Percentiles rank a stretch among this genome's conserved stretches.
phyloP scores from a whole-genome alignment of 2,113 vertebrate species.

The Mormoops blainvillei region DNA sequence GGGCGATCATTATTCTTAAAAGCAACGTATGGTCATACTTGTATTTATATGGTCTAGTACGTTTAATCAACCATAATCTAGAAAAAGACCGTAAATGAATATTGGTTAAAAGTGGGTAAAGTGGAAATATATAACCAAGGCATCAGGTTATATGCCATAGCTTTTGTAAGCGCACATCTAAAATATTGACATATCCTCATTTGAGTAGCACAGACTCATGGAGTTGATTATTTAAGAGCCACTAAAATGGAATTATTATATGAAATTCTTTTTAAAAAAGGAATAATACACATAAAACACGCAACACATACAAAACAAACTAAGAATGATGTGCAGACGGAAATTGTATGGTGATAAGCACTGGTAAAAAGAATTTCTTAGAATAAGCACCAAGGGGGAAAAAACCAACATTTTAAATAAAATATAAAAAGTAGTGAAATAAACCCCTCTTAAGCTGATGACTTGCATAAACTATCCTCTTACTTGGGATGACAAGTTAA shows the following conservation, averaged over 20 bases:
- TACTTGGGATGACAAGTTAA: neutral
- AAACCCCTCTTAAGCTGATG: neutral
- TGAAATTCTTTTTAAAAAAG: neutral
- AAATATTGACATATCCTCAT: constrained; percentile 57
- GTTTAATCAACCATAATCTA: constrained; percentile 60
- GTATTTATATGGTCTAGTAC: constrained; percentile 31
- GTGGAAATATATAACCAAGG: constrained; percentile 11
- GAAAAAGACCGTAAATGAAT: constrained; percentile 44
- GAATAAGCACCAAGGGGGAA: neutral
- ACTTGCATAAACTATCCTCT: neutral
- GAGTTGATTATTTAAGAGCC: constrained; percentile 37
- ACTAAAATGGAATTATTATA: constrained; percentile 28
- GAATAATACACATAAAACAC: neutral
- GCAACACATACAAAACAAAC: constrained; percentile 33
- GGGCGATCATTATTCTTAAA: constrained; percentile 70
- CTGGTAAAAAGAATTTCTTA: constrained; percentile 26
- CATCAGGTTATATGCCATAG: constrained; percentile 21
- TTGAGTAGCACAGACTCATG: constrained; percentile 31
- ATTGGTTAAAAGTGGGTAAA: constrained; percentile 6
- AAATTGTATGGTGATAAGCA: neutral
- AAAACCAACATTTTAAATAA: neutral
- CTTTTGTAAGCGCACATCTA: constrained; percentile 1
- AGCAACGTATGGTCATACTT: constrained; percentile 74
- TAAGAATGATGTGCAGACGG: constrained; percentile 1
- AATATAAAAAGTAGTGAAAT: neutral